Evolutionary conservation across 2,888 invertebrate genomes (phyloP).

Genomic region (Harpalus rubripes): DNA sequence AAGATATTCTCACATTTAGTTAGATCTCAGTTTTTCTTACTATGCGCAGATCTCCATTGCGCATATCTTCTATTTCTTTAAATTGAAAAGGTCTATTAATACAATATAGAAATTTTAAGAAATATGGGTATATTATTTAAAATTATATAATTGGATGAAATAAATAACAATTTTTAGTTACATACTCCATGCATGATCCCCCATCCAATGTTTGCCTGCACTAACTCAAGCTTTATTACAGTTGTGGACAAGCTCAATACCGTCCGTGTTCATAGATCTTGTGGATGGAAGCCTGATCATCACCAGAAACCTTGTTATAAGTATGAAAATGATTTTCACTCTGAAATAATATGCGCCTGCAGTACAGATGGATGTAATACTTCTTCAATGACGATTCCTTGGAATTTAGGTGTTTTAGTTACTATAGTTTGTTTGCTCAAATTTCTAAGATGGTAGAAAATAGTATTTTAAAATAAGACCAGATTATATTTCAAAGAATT

Average conservation of each 20-base stretch:
- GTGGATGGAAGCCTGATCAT: constrained; percentile 81
- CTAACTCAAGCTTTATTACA: constrained; percentile 69
- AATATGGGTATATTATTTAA: too few species aligned
- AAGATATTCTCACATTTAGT: too few species aligned
- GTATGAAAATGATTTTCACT: constrained; percentile 83
- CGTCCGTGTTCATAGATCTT: constrained; percentile 80
- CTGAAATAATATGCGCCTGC: constrained; percentile 83
- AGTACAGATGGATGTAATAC: constrained; percentile 82
- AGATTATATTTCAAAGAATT: too few species aligned
- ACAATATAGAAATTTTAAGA: too few species aligned
- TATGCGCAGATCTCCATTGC: too few species aligned
- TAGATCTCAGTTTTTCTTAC: too few species aligned
- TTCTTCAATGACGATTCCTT: constrained; percentile 56
- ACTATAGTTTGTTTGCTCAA: background rate
- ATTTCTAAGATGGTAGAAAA: background rate
- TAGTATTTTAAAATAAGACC: background rate
- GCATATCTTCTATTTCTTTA: too few species aligned
- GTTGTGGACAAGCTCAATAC: constrained; percentile 76
- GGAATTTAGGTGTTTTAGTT: background rate
- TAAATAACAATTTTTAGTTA: too few species aligned
- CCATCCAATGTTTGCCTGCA: too few species aligned
- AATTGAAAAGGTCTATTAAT: too few species aligned
- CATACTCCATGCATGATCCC: background rate
- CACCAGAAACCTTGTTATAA: constrained; percentile 78
- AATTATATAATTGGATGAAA: too few species aligned